phyloP scores from a whole-genome alignment of 2,888 invertebrate species.

The Stegana nigrithorax region DNA sequence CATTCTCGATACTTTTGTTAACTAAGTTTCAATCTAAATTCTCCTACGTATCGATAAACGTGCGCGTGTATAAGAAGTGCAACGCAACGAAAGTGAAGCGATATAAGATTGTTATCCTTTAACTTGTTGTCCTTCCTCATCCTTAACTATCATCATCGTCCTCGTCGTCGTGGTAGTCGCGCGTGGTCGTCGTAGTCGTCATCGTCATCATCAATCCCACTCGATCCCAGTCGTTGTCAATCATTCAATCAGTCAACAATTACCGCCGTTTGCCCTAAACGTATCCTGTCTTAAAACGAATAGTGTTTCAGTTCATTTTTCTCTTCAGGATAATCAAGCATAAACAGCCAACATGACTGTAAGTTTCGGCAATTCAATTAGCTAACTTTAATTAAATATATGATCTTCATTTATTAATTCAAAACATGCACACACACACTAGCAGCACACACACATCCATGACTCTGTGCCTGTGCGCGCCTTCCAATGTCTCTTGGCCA shows the following conservation, averaged over 20 bases:
- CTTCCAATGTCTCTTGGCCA: background rate
- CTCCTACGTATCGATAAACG: constrained; percentile 4
- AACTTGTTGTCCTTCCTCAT: background rate
- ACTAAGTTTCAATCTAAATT: constrained; percentile 17
- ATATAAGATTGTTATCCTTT: background rate
- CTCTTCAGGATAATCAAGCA: background rate
- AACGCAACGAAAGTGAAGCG: background rate
- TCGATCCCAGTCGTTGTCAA: constrained; percentile 1
- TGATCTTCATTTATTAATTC: background rate
- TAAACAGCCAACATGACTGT: too few relatives aligned
- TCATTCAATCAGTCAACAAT: background rate
- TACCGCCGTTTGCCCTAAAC: too few relatives aligned
- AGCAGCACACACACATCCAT: too few relatives aligned
- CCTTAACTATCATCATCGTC: background rate
- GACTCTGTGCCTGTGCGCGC: too few relatives aligned
- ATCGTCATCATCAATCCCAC: background rate
- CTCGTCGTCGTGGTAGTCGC: constrained; percentile 11
- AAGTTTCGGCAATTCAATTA: too few relatives aligned
- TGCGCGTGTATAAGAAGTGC: background rate
- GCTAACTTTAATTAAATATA: too few relatives aligned
- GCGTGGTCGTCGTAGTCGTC: constrained; percentile 13
- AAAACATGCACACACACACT: background rate
- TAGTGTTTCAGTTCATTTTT: background rate
- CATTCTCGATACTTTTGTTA: constrained; percentile 4
- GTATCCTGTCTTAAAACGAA: background rate